phyloP scores from a whole-genome alignment of 2,888 invertebrate species.

The Andrena hattorfiana region DNA sequence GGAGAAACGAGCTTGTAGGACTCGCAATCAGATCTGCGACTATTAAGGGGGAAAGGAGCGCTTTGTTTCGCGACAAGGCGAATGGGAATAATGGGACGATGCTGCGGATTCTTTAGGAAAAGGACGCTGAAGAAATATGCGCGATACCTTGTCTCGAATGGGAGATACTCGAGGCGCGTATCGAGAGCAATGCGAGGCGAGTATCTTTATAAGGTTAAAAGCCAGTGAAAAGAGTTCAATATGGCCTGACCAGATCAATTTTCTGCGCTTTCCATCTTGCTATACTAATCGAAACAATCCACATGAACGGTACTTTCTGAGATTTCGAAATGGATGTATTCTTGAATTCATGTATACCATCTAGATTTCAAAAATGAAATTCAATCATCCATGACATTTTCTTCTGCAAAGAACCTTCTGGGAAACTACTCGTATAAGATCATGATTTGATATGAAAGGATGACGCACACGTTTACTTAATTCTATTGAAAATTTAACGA shows the following conservation, averaged over 20 bases:
- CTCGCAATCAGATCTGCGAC: slow-evolving; percentile 65
- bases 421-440: slow-evolving; percentile 1
- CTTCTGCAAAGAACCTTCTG: not conserved
- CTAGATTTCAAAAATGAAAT: not conserved
- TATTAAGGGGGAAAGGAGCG: slow-evolving; percentile 54
- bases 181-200: slow-evolving; percentile 4
- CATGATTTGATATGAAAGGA: slow-evolving; percentile 1
- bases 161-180: slow-evolving; percentile 22
- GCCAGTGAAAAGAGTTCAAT: slow-evolving; percentile 9
- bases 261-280: not conserved
- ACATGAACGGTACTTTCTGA: not conserved
- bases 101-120: slow-evolving; percentile 48
- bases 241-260: not conserved
- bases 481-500: slow-evolving; percentile 15
- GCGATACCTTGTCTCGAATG: slow-evolving; percentile 42
- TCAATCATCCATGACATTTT: slow-evolving; percentile 5
- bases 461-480: slow-evolving; percentile 11
- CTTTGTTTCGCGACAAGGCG: slow-evolving; percentile 61
- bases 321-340: not conserved
- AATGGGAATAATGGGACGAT: slow-evolving; percentile 62
- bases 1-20: slow-evolving; percentile 64
- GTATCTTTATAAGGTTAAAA: not conserved
- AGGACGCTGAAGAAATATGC: slow-evolving; percentile 49
- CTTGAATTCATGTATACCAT: not conserved
- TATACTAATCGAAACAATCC: too few species aligned